Base-by-base conservation (phyloP, 2,888 invertebrate species). In the Oscheius sp. region DNA sequence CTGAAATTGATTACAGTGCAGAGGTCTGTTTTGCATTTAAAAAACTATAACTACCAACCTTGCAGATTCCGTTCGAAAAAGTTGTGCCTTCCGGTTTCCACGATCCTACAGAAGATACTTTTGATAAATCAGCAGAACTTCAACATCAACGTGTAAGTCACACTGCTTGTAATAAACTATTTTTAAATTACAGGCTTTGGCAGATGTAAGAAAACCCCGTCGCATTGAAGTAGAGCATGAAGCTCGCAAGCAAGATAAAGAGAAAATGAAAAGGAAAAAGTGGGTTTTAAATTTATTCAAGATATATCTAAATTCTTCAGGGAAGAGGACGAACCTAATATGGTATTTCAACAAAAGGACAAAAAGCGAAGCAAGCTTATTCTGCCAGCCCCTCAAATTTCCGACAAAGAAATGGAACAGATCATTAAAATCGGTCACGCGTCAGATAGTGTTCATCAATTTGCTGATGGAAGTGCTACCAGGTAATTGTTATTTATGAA, bases 331-430 rank as follows among this genome's bases (percentile, higher is more conserved):
- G 86, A 91, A 84, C 94, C 98, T 79, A 95, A 96, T 27, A 77
- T 85, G 9, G 85, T 88, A n/a, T 88, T 88, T 74, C 79, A 86
- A 63, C 85, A 84, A 61, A 80, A 82, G 6, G 87, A 88, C 53
- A 88, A 87, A 76, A 88, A 87, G 66, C 74, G 87, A 16, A 81
- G 81, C 80, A 99, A 99, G 89, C 91, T 99, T 43, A 96, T 99
- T 29, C 89, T 99, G 69, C 98, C 99, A 0, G 93, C 94, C 82
- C 98, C 99, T 0, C 98, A 99, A 90, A 97, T 99, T 74, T 93
- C 96, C 0, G 98, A 99, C 89, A 92, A 92, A 89, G 91, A 91
- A 76, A 84, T 92, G 61, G 91, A 91, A 80, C 90, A 91, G 86
- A 92, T 93, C 75, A 82, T 87, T 18, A 87, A 87, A 71, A 90